These are phyloP conservation scores for Diceros bicornis DNA, from an alignment of 2,797 vertebrate species.

Conservation along the genomic window DNA sequence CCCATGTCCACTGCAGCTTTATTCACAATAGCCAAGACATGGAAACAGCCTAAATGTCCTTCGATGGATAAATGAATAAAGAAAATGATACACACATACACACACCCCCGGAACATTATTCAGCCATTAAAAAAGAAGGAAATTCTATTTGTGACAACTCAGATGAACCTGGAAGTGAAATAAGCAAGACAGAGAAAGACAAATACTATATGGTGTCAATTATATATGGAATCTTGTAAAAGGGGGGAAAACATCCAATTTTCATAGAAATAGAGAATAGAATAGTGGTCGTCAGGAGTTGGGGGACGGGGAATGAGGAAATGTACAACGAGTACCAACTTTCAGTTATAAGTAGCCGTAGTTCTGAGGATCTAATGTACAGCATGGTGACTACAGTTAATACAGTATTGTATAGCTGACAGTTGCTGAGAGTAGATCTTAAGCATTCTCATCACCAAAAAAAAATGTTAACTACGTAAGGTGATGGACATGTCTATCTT, in stretches of 20 bases:
- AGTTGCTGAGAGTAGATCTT: not conserved
- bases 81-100: not conserved
- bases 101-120: not conserved
- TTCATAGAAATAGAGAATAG: not conserved
- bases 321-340: not conserved
- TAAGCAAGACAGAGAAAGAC: not conserved
- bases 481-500: not conserved
- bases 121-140: not conserved
- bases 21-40: not conserved
- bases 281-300: not conserved
- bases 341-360: not conserved
- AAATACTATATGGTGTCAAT: not conserved
- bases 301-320: not conserved
- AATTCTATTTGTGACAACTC: not conserved
- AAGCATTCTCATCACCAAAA: no score
- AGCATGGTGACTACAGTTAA: not conserved
- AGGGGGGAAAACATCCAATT: not conserved
- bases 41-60: not conserved
- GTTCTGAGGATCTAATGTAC: not conserved
- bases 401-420: fast-evolving
- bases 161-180: not conserved
- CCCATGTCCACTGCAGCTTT: not conserved
- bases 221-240: not conserved
- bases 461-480: not conserved
- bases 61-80: not conserved